Evolutionary conservation across 2,797 vertebrate genomes (phyloP).

Genomic region (Erithacus rubecula): DNA sequence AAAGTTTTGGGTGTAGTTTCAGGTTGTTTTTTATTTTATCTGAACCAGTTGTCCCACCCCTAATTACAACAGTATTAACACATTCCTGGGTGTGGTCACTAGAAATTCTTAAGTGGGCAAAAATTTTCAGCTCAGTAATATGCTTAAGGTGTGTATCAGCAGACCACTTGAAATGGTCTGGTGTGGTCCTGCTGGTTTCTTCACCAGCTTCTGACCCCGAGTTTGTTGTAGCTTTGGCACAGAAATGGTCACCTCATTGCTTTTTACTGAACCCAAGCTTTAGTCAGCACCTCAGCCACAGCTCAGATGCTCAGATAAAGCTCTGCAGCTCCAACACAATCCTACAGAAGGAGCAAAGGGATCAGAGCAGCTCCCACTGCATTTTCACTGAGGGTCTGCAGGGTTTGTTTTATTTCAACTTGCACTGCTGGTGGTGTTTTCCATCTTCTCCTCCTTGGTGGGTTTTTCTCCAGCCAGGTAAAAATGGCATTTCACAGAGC

Average conservation of each 20-base stretch:
- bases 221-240: background rate
- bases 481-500: background rate
- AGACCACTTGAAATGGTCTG: background rate
- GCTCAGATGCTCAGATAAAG: background rate
- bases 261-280: background rate
- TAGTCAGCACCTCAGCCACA: background rate
- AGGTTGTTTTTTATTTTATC: conserved; percentile 63
- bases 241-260: background rate
- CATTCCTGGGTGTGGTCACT: conserved; percentile 52
- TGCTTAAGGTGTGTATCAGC: background rate
- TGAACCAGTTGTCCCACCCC: conserved; percentile 40
- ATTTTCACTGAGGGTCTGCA: background rate
- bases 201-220: background rate
- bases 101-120: conserved; percentile 43
- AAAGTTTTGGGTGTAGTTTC: conserved; percentile 63
- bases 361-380: background rate
- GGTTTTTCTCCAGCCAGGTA: background rate
- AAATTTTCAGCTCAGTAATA: conserved; percentile 21
- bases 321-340: background rate
- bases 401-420: background rate
- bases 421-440: background rate
- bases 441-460: background rate
- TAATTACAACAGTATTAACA: conserved; percentile 49
- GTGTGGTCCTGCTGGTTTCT: background rate
- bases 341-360: background rate